These are phyloP conservation scores for Champsocephalus esox DNA, from an alignment of 2,797 vertebrate species.

Conservation along the genomic window DNA sequence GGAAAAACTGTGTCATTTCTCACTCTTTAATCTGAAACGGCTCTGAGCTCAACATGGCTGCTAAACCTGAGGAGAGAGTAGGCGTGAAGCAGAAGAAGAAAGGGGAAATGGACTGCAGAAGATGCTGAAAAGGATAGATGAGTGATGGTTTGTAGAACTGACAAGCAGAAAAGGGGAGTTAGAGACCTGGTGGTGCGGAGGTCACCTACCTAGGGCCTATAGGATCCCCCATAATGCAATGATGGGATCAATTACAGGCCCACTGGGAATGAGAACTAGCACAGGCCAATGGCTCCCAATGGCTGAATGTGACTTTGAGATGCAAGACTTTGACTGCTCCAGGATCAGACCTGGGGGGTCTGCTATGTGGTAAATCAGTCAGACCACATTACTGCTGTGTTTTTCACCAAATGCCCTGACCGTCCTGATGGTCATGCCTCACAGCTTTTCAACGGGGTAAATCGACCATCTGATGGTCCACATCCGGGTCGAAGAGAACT, in stretches of 20 bases:
- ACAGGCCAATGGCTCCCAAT: conserved; percentile 70
- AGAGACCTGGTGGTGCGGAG: conserved; percentile 60
- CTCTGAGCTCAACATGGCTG: conserved; percentile 51
- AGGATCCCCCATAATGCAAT: conserved; percentile 67
- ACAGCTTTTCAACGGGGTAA: conserved; percentile 71
- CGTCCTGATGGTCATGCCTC: conserved; percentile 68
- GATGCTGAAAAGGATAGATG: conserved; percentile 58
- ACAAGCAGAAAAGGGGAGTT: conserved; percentile 66
- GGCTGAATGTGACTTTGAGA: conserved; percentile 69
- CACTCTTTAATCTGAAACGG: conserved; percentile 53
- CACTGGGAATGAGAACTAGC: conserved; percentile 58
- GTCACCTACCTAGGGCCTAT: conserved; percentile 73
- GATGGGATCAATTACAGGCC: conserved; percentile 81
- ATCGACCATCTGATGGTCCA: conserved; percentile 64
- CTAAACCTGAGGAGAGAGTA: conserved; percentile 49
- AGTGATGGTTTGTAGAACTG: conserved; percentile 73
- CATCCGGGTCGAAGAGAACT: conserved; percentile 76
- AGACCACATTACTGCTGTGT: conserved; percentile 70
- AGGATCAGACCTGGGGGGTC: conserved; percentile 60
- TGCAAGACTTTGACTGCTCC: conserved; percentile 64
- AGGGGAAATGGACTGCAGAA: conserved; percentile 46
- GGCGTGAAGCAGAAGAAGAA: conserved; percentile 45
- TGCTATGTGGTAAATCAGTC: conserved; percentile 71
- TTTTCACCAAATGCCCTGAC: conserved; percentile 63
- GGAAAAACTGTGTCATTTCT: conserved; percentile 66